phyloP scores from a whole-genome alignment of 2,797 vertebrate species.

The Alcedo atthis region DNA sequence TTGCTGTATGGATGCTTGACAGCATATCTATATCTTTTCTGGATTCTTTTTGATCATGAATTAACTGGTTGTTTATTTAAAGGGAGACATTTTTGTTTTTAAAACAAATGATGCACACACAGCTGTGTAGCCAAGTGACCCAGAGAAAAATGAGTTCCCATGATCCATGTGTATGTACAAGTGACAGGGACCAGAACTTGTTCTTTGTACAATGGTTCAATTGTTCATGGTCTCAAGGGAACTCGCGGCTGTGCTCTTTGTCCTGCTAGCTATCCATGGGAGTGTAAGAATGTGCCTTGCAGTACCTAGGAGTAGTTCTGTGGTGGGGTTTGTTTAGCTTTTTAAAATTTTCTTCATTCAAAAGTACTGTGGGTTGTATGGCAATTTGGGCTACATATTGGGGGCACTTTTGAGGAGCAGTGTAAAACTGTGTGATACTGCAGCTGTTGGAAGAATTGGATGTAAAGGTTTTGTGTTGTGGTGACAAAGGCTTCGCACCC shows the following conservation, averaged over 20 bases:
- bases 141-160: constrained; percentile 37
- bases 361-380: neutral
- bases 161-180: constrained; percentile 14
- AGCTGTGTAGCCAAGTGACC: constrained; percentile 42
- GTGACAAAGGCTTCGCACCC: neutral
- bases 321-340: neutral
- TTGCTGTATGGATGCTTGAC: no score
- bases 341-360: neutral
- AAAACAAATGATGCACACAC: neutral
- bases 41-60: neutral
- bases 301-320: neutral
- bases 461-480: neutral
- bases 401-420: neutral
- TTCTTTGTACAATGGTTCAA: neutral
- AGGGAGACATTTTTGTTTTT: constrained; percentile 37
- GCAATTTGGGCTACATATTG: neutral
- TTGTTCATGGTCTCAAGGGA: constrained; percentile 10
- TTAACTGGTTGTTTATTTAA: neutral
- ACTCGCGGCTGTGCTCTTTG: neutral
- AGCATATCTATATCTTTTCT: neutral
- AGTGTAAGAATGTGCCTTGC: neutral
- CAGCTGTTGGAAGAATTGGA: neutral
- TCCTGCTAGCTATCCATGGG: neutral
- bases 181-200: constrained; percentile 6
- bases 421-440: neutral